Conservation (phyloP, 2,888 invertebrate species). For the Amblyjoppa fuscipennis region DNA sequence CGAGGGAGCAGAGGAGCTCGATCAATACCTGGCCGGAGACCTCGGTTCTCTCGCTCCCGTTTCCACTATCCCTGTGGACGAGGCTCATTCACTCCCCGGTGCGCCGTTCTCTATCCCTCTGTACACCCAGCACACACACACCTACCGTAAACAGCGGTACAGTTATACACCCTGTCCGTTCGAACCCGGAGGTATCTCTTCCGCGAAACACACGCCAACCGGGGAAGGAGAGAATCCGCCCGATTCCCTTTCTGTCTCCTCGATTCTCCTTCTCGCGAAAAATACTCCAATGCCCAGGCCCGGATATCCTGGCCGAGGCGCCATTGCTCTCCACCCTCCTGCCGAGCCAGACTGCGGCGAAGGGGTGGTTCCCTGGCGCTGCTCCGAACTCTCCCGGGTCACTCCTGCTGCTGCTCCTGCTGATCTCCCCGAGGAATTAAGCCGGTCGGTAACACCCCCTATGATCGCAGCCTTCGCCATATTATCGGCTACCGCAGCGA, state of each 20-base stretch:
- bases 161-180: slow-evolving; percentile 25
- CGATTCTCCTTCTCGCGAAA: slow-evolving; percentile 73
- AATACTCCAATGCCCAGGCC: slow-evolving; percentile 73
- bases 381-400: slow-evolving; percentile 34
- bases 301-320: slow-evolving; percentile 56
- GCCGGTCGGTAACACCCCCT: slow-evolving; percentile 19
- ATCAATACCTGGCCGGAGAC: slow-evolving; percentile 82
- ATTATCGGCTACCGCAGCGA: neutral
- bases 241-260: slow-evolving; percentile 23
- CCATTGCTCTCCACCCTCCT: slow-evolving; percentile 62
- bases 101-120: slow-evolving; percentile 41
- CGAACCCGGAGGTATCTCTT: slow-evolving; percentile 70
- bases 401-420: slow-evolving; percentile 19
- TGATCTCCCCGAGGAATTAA: slow-evolving; percentile 41
- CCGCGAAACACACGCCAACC: slow-evolving; percentile 68
- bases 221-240: slow-evolving; percentile 43
- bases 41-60: slow-evolving; percentile 72
- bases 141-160: slow-evolving; percentile 16
- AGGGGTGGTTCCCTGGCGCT: slow-evolving; percentile 35
- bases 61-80: slow-evolving; percentile 55
- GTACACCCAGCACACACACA: slow-evolving; percentile 13
- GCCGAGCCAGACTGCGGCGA: slow-evolving; percentile 11
- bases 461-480: neutral
- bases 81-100: slow-evolving; percentile 63
- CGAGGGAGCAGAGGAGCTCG: slow-evolving; percentile 74